Percentiles rank a stretch among this genome's conserved stretches.
Conservation (phyloP, 1,140 invertebrate species). For the Zeugodacus cucurbitae region DNA sequence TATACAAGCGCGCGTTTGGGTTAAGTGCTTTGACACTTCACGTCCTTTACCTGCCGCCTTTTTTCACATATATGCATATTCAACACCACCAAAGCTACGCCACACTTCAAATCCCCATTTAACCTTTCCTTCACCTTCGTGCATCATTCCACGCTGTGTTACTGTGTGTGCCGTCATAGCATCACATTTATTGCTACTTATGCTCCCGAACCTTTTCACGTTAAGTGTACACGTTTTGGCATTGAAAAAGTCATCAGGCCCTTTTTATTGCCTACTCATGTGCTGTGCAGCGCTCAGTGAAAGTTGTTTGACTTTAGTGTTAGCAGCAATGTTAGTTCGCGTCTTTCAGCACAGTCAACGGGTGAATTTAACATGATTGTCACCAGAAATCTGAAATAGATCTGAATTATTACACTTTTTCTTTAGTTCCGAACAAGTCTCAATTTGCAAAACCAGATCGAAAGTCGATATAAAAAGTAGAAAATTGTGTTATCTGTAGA, state of each 20-base stretch:
- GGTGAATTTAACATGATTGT: too few relatives aligned
- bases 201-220: background rate
- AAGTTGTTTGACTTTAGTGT: too few relatives aligned
- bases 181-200: background rate
- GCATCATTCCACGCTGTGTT: background rate
- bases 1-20: background rate
- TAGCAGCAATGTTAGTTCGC: too few relatives aligned
- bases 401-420: too few relatives aligned
- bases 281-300: too few relatives aligned
- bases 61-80: background rate
- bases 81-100: background rate
- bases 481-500: too few relatives aligned
- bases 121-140: background rate
- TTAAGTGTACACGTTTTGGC: background rate
- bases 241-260: background rate
- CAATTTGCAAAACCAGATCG: too few relatives aligned
- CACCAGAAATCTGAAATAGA: too few relatives aligned
- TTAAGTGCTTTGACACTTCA: slow-evolving; percentile 30
- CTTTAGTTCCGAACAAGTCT: too few relatives aligned
- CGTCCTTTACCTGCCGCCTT: background rate
- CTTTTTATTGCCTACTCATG: background rate
- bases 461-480: too few relatives aligned
- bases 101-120: background rate
- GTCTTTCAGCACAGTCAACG: too few relatives aligned
- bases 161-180: background rate